Conservation (phyloP, 2,888 invertebrate species). For the Erebia palarica region DNA sequence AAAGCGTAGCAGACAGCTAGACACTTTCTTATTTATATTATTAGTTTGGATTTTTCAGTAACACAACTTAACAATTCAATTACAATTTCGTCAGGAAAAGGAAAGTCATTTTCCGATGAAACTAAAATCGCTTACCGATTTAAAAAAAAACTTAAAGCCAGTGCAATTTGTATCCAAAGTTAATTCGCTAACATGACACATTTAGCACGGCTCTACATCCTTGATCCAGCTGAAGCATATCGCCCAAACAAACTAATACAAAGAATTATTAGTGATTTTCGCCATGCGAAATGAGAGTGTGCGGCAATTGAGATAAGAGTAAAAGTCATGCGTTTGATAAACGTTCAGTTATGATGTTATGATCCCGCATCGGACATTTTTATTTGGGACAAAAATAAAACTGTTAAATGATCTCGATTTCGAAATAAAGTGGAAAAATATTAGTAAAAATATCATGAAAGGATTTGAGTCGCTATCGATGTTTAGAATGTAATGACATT, state of each 20-base stretch:
- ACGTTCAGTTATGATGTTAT: neutral
- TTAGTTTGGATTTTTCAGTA: too few species aligned
- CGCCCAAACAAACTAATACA: constrained; percentile 71
- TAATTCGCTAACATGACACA: neutral
- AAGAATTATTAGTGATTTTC: constrained; percentile 76
- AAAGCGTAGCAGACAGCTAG: too few species aligned
- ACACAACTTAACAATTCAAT: too few species aligned
- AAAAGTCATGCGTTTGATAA: constrained; percentile 24
- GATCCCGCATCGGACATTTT: constrained; percentile 1
- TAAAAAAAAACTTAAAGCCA: neutral
- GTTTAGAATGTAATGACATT: too few species aligned
- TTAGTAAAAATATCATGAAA: neutral
- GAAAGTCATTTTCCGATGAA: too few species aligned
- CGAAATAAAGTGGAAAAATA: neutral
- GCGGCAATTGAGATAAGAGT: constrained; percentile 37
- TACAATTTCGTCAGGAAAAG: too few species aligned
- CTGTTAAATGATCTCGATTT: neutral
- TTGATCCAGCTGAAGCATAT: constrained; percentile 48
- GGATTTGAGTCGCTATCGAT: too few species aligned
- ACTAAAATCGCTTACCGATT: too few species aligned
- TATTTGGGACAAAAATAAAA: neutral
- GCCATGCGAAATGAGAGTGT: constrained; percentile 52
- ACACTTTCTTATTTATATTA: too few species aligned
- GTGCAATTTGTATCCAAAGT: neutral
- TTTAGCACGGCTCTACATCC: constrained; percentile 20